Percentiles rank a stretch among this genome's conserved stretches.
phyloP scores from a whole-genome alignment of 2,797 vertebrate genomes.

The Adrianichthys oophorus region DNA sequence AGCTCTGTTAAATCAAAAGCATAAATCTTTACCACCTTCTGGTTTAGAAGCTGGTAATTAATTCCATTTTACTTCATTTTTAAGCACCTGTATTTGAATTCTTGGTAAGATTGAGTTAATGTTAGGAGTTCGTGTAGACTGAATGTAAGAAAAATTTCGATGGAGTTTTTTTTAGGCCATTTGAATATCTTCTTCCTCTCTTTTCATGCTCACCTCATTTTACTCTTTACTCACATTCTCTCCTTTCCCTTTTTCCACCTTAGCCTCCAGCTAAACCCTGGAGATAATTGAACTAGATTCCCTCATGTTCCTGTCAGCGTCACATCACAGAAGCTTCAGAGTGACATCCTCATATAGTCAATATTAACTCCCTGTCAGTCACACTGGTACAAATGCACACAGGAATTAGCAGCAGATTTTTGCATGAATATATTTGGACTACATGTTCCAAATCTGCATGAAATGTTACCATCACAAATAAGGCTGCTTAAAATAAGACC shows the following conservation, averaged over 20 bases:
- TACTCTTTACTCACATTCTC: slow-evolving; percentile 5
- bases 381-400: slow-evolving; percentile 4
- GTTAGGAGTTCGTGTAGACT: slow-evolving; percentile 20
- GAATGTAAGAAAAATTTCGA: slow-evolving; percentile 28
- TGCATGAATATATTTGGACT: not conserved
- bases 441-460: not conserved
- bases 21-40: slow-evolving; percentile 36
- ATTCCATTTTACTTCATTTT: slow-evolving; percentile 38
- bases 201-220: slow-evolving; percentile 17
- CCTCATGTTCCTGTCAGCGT: slow-evolving; percentile 29
- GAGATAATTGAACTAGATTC: slow-evolving; percentile 27
- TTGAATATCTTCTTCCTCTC: slow-evolving; percentile 5
- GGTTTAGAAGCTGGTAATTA: slow-evolving; percentile 47
- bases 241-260: slow-evolving; percentile 3
- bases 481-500: not conserved
- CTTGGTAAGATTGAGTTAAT: slow-evolving; percentile 37
- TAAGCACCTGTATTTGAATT: slow-evolving; percentile 23
- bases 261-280: slow-evolving; percentile 39
- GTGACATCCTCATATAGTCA: slow-evolving; percentile 23
- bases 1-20: slow-evolving; percentile 27
- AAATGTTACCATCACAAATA: slow-evolving; percentile 1
- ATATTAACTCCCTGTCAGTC: slow-evolving; percentile 37
- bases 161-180: slow-evolving; percentile 18
- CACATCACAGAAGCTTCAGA: slow-evolving; percentile 40
- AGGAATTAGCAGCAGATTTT: slow-evolving; percentile 1